These are phyloP conservation scores for Anhinga rufa DNA, from an alignment of 2,113 vertebrate genomes.

Conservation along the genomic window DNA sequence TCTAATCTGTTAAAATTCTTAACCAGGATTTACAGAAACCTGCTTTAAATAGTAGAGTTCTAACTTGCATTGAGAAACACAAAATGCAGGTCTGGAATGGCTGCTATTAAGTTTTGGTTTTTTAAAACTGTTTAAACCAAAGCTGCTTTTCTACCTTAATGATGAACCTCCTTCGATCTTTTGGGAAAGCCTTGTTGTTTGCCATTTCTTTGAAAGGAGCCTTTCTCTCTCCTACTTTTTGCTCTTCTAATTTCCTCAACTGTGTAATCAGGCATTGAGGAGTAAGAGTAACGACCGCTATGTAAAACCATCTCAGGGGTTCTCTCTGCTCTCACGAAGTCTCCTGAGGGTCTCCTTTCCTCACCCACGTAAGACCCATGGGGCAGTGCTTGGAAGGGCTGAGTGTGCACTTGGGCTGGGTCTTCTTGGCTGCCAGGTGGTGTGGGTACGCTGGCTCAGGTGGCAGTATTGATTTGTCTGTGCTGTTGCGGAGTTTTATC, in stretches of 20 bases:
- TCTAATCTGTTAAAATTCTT: background rate
- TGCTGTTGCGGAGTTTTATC: background rate
- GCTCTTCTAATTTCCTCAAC: background rate
- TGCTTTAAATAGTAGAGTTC: background rate
- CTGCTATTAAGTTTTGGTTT: background rate
- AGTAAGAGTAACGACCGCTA: background rate
- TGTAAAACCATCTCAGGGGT: background rate
- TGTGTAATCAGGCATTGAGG: background rate
- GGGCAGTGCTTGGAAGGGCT: background rate
- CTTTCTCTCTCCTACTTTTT: background rate
- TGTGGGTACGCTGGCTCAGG: background rate
- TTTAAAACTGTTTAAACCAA: background rate
- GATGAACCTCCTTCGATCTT: background rate
- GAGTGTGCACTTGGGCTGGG: background rate
- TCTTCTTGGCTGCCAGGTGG: background rate
- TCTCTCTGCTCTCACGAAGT: background rate
- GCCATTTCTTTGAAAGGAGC: background rate
- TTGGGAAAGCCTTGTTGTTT: background rate
- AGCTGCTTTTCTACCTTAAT: background rate
- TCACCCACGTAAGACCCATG: fast-evolving
- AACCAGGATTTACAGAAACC: background rate
- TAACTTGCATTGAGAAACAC: background rate
- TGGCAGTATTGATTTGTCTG: background rate
- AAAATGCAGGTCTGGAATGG: background rate
- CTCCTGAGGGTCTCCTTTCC: background rate